These are phyloP conservation scores for Mesembrinibis cayennensis DNA, from an alignment of 2,113 vertebrate species.

Conservation along the genomic window DNA sequence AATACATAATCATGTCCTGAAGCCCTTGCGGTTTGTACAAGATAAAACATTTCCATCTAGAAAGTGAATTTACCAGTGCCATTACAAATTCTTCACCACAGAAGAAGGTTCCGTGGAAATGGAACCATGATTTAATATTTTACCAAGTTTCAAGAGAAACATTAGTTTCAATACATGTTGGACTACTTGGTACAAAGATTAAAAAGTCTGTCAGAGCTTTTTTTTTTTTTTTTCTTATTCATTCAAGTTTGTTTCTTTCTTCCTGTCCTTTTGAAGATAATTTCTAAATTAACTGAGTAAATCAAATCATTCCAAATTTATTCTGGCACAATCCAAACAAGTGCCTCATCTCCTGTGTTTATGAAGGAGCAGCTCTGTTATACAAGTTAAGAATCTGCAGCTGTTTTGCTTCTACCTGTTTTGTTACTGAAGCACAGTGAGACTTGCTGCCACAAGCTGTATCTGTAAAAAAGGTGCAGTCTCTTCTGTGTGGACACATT, in stretches of 20 bases:
- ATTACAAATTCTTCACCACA: background rate
- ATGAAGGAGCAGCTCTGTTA: background rate
- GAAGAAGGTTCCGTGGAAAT: background rate
- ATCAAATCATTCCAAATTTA: conserved; percentile 4
- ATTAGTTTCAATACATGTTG: background rate
- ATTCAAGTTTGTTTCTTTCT: background rate
- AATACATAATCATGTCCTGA: background rate
- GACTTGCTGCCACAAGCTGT: background rate
- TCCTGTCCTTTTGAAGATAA: background rate
- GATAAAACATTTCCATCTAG: background rate
- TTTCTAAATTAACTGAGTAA: conserved; percentile 31
- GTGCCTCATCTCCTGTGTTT: conserved; percentile 20
- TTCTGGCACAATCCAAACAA: conserved; percentile 11
- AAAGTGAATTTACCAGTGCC: background rate
- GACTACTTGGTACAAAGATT: background rate
- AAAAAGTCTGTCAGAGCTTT: background rate
- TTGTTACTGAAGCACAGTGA: background rate
- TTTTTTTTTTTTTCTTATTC: background rate
- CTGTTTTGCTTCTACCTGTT: conserved; percentile 7
- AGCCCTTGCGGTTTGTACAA: background rate
- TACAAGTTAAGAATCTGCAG: conserved; percentile 3
- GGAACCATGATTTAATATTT: background rate
- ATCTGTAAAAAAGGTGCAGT: background rate
- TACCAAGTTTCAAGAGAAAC: background rate
- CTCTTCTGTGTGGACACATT: background rate